These are phyloP conservation scores for Apis florea DNA, from an alignment of 1,140 invertebrate genomes.

Conservation along the genomic window DNA sequence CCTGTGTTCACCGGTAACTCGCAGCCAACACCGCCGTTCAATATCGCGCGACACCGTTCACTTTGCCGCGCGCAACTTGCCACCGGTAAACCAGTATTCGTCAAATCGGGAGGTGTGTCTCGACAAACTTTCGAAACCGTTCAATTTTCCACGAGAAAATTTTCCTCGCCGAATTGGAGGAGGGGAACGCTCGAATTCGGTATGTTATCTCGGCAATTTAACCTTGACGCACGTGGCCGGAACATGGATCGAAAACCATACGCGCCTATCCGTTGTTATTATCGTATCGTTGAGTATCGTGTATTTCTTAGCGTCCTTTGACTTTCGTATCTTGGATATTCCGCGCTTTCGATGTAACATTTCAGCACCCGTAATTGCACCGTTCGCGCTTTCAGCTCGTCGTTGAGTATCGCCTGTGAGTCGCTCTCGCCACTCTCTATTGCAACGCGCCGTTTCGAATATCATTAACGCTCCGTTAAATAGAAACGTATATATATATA, in stretches of 20 bases:
- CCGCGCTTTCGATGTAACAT: constrained; percentile 27
- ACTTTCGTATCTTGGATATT: constrained; percentile 16
- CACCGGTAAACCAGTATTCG: constrained; percentile 4
- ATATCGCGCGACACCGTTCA: constrained; percentile 50
- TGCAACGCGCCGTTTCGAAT: constrained; percentile 20
- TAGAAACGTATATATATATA: background rate
- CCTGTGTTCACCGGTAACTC: constrained; percentile 56
- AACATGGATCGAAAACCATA: background rate
- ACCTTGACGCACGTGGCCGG: too few species aligned
- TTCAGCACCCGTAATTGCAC: constrained; percentile 27
- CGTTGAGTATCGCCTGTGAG: too few species aligned
- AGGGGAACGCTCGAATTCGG: too few species aligned
- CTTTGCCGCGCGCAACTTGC: constrained; percentile 32
- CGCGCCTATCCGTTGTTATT: constrained; percentile 32
- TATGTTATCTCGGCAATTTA: too few species aligned
- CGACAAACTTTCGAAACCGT: background rate
- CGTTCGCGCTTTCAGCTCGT: background rate
- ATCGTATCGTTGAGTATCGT: constrained; percentile 36
- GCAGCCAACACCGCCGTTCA: background rate
- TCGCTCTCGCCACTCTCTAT: constrained; percentile 2
- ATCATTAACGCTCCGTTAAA: constrained; percentile 21
- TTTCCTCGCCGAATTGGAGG: too few species aligned
- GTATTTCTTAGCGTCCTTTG: constrained; percentile 14
- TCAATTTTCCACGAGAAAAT: constrained; percentile 2
- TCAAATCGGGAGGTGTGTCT: background rate